These are phyloP conservation scores for Polypedilum vanderplanki DNA, from an alignment of 1,140 invertebrate genomes.

Conservation along the genomic window DNA sequence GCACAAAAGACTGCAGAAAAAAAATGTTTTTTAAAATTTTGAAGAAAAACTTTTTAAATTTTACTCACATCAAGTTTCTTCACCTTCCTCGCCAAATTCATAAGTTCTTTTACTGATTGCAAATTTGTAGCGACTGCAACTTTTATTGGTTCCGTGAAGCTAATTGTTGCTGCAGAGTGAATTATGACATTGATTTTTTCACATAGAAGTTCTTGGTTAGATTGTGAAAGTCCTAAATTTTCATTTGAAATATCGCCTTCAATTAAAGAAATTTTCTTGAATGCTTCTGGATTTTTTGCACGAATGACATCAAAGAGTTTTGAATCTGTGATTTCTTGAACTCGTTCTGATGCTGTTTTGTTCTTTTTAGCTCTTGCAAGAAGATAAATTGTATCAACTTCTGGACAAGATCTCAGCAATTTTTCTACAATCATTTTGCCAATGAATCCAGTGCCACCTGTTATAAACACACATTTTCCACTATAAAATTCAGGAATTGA, in stretches of 20 bases:
- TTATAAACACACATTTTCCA: too few species aligned
- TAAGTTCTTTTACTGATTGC: constrained; percentile 54
- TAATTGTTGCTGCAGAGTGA: constrained; percentile 61
- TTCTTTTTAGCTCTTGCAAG: constrained; percentile 71
- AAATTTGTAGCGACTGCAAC: constrained; percentile 62
- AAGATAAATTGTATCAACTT: constrained; percentile 58
- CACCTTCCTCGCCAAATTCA: constrained; percentile 58
- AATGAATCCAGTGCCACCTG: too few species aligned
- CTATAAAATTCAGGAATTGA: too few species aligned
- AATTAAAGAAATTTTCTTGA: constrained; percentile 56
- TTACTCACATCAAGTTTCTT: constrained; percentile 51
- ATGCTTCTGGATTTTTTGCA: constrained; percentile 53
- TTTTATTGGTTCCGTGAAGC: constrained; percentile 61
- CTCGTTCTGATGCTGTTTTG: constrained; percentile 58
- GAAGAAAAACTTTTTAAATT: neutral
- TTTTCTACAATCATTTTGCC: too few species aligned
- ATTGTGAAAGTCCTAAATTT: constrained; percentile 44
- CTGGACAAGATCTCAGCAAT: too few species aligned
- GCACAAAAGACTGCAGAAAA: constrained; percentile 50
- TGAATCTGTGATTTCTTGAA: constrained; percentile 46
- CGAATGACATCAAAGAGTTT: constrained; percentile 53
- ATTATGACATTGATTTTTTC: constrained; percentile 63
- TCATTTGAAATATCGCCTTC: constrained; percentile 54
- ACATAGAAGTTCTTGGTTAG: constrained; percentile 42
- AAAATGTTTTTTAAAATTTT: neutral